A percentile compares a stretch with the other conserved stretches of the same genome.
These are phyloP conservation scores for Emys orbicularis DNA, from an alignment of 2,797 vertebrate genomes.

Conservation along the genomic window DNA sequence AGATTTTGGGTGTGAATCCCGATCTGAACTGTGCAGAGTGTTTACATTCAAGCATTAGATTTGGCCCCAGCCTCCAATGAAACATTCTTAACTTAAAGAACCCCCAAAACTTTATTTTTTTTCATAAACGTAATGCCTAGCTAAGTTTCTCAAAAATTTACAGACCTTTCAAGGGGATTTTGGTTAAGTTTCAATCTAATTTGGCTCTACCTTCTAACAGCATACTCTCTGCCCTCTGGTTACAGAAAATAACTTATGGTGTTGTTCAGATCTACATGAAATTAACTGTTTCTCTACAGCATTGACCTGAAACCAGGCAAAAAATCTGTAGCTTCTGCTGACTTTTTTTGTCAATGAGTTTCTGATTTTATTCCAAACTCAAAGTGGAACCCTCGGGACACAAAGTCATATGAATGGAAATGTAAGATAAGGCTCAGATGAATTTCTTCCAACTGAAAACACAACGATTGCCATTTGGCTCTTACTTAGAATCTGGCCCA, in stretches of 20 bases:
- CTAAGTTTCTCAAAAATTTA: neutral
- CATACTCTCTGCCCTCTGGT: neutral
- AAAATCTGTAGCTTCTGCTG: neutral
- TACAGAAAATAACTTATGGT: neutral
- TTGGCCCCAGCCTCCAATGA: neutral
- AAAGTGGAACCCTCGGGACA: slow-evolving; percentile 31
- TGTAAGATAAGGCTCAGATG: slow-evolving; percentile 52
- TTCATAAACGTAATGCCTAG: neutral
- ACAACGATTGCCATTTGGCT: neutral
- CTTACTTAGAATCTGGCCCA: neutral
- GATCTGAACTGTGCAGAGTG: neutral
- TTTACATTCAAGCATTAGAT: neutral
- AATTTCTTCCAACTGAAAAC: slow-evolving; percentile 53
- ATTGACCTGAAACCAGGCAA: slow-evolving; percentile 27
- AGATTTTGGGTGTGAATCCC: neutral
- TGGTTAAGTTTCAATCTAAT: neutral
- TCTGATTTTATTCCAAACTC: slow-evolving; percentile 58
- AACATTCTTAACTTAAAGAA: neutral
- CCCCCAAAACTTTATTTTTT: no score
- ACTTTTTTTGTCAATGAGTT: neutral
- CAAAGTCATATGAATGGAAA: slow-evolving; percentile 29
- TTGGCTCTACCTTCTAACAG: neutral
- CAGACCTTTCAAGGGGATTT: neutral
- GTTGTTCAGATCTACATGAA: slow-evolving; percentile 6
- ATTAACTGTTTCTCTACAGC: slow-evolving; percentile 25